These are phyloP conservation scores for Hydractinia echinata DNA, from an alignment of 30 jellyfish, hydroid and myxozoan genomes.

Conservation along the genomic window DNA sequence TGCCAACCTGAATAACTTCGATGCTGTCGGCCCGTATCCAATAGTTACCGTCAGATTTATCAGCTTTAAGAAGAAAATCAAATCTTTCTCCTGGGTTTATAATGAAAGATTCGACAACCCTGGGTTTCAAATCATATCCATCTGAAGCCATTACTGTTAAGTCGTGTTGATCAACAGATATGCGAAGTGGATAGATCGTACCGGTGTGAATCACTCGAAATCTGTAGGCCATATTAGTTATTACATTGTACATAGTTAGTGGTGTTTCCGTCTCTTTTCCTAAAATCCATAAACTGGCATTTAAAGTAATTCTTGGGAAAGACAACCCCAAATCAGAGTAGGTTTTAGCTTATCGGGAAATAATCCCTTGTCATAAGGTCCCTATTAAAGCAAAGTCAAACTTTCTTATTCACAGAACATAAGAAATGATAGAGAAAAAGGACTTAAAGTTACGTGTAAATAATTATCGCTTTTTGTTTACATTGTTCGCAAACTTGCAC, in stretches of 20 bases:
- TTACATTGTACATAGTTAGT: slow-evolving; percentile 60
- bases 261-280: slow-evolving; percentile 65
- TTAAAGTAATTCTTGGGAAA: no score
- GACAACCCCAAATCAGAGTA: no score
- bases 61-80: slow-evolving; percentile 76
- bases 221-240: slow-evolving; percentile 56
- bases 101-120: slow-evolving; percentile 61
- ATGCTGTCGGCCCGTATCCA: slow-evolving; percentile 82
- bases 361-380: no score
- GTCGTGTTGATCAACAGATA: slow-evolving; percentile 78
- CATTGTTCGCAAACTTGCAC: no score
- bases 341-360: no score
- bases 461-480: no score
- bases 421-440: no score
- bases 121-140: slow-evolving; percentile 52
- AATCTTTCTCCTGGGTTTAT: slow-evolving; percentile 86
- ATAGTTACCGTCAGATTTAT: slow-evolving; percentile 58
- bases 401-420: no score
- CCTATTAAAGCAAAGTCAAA: no score
- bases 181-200: slow-evolving; percentile 68
- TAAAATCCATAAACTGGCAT: not conserved
- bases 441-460: no score
- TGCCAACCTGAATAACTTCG: slow-evolving; percentile 49
- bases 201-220: slow-evolving; percentile 88
- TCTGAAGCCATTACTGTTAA: slow-evolving; percentile 49